phyloP scores from a whole-genome alignment of 2,888 invertebrate genomes.

The Ommatoiulus sabulosus region DNA sequence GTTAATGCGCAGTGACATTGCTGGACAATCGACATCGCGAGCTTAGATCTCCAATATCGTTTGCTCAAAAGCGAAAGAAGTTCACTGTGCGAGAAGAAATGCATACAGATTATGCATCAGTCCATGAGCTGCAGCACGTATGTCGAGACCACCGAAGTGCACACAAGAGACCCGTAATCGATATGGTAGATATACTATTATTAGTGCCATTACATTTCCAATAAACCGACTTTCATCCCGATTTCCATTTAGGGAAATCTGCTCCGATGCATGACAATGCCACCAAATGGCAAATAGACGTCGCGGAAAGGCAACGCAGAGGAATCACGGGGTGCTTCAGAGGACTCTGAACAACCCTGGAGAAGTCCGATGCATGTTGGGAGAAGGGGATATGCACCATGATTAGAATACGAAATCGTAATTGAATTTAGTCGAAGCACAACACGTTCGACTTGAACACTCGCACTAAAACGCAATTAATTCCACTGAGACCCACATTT shows the following conservation, averaged over 20 bases:
- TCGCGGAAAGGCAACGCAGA: background rate
- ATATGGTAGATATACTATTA: background rate
- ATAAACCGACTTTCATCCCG: background rate
- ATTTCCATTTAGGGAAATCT: background rate
- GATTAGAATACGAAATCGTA: too few relatives aligned
- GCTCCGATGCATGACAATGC: background rate
- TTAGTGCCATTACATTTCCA: conserved; percentile 12
- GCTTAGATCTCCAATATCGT: background rate
- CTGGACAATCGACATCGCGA: background rate
- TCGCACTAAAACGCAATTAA: background rate
- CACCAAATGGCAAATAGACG: background rate
- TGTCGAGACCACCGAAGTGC: background rate
- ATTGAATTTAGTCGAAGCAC: background rate
- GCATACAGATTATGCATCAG: background rate
- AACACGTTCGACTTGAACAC: background rate
- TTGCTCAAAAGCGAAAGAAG: background rate
- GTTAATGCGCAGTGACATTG: background rate
- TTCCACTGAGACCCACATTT: background rate
- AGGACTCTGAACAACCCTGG: background rate
- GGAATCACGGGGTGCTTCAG: background rate
- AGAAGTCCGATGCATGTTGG: background rate
- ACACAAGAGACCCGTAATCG: background rate
- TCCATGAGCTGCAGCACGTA: too few relatives aligned
- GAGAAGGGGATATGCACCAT: background rate
- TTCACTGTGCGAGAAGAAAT: background rate